Evolutionary conservation across 2,888 invertebrate species (phyloP), one percentile per base, ranked within the genome.

Genomic region (Lypha dubia): DNA sequence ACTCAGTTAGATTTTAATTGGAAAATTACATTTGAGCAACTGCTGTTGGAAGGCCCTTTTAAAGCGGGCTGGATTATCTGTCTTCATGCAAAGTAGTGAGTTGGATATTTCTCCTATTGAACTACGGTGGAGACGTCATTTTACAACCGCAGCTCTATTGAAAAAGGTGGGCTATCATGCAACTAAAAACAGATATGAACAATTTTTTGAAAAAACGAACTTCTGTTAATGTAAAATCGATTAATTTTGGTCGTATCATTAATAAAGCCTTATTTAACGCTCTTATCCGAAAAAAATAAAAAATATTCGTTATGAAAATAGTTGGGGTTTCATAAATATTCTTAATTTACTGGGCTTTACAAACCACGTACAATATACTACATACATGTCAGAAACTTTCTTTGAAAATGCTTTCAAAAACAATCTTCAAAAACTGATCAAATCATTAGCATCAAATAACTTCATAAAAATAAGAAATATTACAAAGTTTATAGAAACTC

Each of bases 101-200:
- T 62, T 70, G 53, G 20, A 4, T 20, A 20, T 38, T 28, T 11
- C 38, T n/a, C 22, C n/a, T 46, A 44, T 13, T 75, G 75, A 70
- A 70, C 63, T 70, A 56, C 15, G 20, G 58, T 32, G 20, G 28
- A 65, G 62, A 74, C 58, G 60, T 56, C 13, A 38, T 13, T 71
- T 68, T 56, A 62, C n/a, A 53, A 60, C 75, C 67, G 15, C 60
- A 32, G 83, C 62, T 71, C 70, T 53, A 60, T 65, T 63, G 32
- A 83, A 46, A 75, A 65, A 83, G 83, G 86, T 86, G 58, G 32
- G 81, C n/a, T 15, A 15, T 1, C 1, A 24, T 24, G 38, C 3
- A 38, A 9, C 13, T 38, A 11, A 1, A 11, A 11, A 13, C 3
- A 13, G 11, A 13, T 38, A 11, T 35, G 7, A 32, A 32, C 35